A percentile compares a stretch with the other conserved stretches of the same genome.
phyloP scores from a whole-genome alignment of 2,888 invertebrate genomes.

The Lingula anatina region DNA sequence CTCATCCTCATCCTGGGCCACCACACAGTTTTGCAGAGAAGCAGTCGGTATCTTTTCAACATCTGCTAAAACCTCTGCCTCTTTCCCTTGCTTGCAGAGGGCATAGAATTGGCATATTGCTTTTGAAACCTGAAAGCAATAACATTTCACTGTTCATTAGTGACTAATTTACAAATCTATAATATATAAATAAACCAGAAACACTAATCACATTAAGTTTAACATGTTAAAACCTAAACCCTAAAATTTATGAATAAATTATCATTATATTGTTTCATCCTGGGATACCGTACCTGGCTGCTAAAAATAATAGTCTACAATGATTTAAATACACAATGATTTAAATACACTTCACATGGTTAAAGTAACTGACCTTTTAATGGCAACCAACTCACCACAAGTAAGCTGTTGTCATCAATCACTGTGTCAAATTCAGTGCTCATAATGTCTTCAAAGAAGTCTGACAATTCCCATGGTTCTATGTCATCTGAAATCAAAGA shows the following conservation, averaged over 20 bases:
- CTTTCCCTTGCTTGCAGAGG: slow-evolving; percentile 22
- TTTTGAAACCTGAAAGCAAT: slow-evolving; percentile 21
- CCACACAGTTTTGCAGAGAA: too few relatives aligned
- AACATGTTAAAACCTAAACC: too few relatives aligned
- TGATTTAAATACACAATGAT: background rate
- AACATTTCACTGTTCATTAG: background rate
- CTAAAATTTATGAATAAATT: too few relatives aligned
- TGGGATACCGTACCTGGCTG: too few relatives aligned
- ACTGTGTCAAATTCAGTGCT: slow-evolving; percentile 40
- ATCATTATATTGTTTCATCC: too few relatives aligned
- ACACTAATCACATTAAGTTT: too few relatives aligned
- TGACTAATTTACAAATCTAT: too few relatives aligned
- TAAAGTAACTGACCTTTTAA: background rate
- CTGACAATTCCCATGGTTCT: slow-evolving; percentile 38
- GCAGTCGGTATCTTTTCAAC: too few relatives aligned
- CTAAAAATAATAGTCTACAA: too few relatives aligned
- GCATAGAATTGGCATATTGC: slow-evolving; percentile 28
- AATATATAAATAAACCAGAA: too few relatives aligned
- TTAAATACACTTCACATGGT: background rate
- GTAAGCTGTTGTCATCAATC: slow-evolving; percentile 40
- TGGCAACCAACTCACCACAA: slow-evolving; percentile 20
- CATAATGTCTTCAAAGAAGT: slow-evolving; percentile 36
- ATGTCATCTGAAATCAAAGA: slow-evolving; percentile 27
- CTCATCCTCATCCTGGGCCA: too few relatives aligned
- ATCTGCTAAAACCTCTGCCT: too few relatives aligned